Evolutionary conservation across 2,888 invertebrate species (phyloP).

Genomic region (Scaptomyza tumidula): DNA sequence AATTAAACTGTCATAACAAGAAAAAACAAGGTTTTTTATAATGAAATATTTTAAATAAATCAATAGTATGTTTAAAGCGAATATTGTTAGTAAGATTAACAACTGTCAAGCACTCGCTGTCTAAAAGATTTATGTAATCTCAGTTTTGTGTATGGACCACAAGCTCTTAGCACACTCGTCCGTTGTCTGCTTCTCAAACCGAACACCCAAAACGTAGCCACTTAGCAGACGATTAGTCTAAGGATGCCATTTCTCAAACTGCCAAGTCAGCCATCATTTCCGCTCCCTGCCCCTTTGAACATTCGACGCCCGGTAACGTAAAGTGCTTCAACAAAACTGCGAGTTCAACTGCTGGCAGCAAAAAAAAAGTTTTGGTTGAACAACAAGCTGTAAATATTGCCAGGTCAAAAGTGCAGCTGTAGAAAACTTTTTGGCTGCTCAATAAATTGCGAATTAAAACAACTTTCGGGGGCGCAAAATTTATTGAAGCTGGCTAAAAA

Average conservation of each 20-base stretch:
- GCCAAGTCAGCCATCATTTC: constrained; percentile 40
- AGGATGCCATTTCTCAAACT: constrained; percentile 51
- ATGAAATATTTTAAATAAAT: constrained; percentile 5
- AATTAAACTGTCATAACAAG: constrained; percentile 1
- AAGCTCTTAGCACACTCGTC: neutral
- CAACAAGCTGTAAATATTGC: constrained; percentile 76
- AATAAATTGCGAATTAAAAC: constrained; percentile 71
- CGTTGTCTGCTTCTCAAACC: neutral
- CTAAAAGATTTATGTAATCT: constrained; percentile 7
- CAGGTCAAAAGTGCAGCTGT: constrained; percentile 69
- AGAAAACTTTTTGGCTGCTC: constrained; percentile 62
- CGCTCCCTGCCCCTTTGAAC: neutral
- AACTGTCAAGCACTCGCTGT: neutral
- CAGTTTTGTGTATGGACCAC: constrained; percentile 1
- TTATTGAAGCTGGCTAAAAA: constrained; percentile 39
- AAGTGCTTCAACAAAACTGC: constrained; percentile 50
- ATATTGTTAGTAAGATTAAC: neutral
- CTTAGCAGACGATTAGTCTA: constrained; percentile 66
- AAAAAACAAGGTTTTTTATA: neutral
- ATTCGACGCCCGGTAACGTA: neutral
- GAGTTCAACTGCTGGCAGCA: constrained; percentile 9
- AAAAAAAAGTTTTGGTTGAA: constrained; percentile 49
- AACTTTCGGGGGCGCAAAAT: constrained; percentile 52
- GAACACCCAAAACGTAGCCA: constrained; percentile 40
- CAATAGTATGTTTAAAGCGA: neutral